A percentile compares a stretch with the other conserved stretches of the same genome.
Evolutionary conservation across 2,888 invertebrate genomes (phyloP).

Genomic region (Sarcophaga caerulescens): DNA sequence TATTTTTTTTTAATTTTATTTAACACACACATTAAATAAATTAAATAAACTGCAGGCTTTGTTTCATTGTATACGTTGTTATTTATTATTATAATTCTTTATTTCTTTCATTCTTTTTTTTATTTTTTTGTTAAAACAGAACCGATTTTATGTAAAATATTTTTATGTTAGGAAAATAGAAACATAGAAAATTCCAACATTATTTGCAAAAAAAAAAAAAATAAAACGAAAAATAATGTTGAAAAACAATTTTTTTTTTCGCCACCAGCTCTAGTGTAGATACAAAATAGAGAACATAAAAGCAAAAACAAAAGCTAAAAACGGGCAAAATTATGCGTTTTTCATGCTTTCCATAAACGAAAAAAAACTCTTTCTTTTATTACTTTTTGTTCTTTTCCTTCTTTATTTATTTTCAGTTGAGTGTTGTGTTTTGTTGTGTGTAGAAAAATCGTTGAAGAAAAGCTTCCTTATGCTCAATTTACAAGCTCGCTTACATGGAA

Average conservation of each 20-base stretch:
- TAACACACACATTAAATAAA: constrained; percentile 15
- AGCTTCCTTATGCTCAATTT: no score
- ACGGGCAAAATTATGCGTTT: constrained; percentile 61
- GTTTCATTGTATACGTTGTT: constrained; percentile 42
- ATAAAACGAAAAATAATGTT: constrained; percentile 15
- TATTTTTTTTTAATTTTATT: neutral
- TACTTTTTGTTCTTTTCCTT: neutral
- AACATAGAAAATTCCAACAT: constrained; percentile 25
- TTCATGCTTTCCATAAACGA: constrained; percentile 27
- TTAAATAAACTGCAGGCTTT: constrained; percentile 33
- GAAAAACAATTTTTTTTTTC: constrained; percentile 1
- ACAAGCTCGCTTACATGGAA: no score
- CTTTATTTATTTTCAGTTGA: no score
- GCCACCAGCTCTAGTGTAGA: constrained; percentile 56
- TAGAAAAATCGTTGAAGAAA: no score
- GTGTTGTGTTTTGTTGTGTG: no score
- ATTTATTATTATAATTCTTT: constrained; percentile 21
- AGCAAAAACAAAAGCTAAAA: constrained; percentile 43
- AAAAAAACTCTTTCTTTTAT: constrained; percentile 12
- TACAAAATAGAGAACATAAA: constrained; percentile 60
- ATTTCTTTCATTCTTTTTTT: constrained; percentile 24
- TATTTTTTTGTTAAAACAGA: no score
- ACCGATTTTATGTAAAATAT: neutral
- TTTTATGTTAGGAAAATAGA: constrained; percentile 3
- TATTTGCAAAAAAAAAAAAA: constrained; percentile 15